phyloP scores from a whole-genome alignment of 2,797 vertebrate species.

The Ptychobarbus kaznakovi region DNA sequence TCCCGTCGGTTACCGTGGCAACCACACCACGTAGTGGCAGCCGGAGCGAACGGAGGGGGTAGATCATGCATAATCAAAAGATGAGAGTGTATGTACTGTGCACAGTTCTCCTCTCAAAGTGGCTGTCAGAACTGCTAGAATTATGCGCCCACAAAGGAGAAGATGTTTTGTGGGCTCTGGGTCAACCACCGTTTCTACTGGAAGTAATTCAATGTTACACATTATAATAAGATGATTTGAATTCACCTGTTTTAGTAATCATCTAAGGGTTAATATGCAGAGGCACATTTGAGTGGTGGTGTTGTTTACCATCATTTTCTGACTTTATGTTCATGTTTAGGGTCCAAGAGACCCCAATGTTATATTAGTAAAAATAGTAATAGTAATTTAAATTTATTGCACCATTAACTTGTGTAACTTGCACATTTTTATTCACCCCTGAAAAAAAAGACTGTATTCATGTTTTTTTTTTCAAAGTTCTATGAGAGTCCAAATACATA shows the following conservation, averaged over 20 bases:
- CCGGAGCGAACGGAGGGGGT: slow-evolving; percentile 29
- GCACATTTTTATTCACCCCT: no score
- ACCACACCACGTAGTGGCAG: slow-evolving; percentile 45
- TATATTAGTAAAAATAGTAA: not conserved
- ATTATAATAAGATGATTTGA: not conserved
- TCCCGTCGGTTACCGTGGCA: slow-evolving; percentile 52
- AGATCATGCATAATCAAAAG: slow-evolving; percentile 54
- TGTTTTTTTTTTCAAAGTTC: not conserved
- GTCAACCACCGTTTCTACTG: slow-evolving; percentile 7
- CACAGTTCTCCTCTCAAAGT: slow-evolving; percentile 34
- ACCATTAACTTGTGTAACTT: not conserved
- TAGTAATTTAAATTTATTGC: not conserved
- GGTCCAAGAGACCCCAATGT: not conserved
- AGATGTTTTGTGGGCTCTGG: slow-evolving; percentile 7
- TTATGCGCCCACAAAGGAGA: slow-evolving; percentile 7
- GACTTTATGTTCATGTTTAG: not conserved
- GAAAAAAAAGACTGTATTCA: not conserved
- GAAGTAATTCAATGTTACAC: not conserved
- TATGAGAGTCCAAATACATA: not conserved
- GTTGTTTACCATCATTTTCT: not conserved
- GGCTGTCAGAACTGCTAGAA: slow-evolving; percentile 19
- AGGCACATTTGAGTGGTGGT: not conserved
- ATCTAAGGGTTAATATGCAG: not conserved
- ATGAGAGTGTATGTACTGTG: slow-evolving; percentile 27
- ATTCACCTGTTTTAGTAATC: not conserved